Evolutionary conservation across 2,888 invertebrate genomes (phyloP), one percentile per base, ranked within the genome.

Genomic region (Isoperla grammatica): DNA sequence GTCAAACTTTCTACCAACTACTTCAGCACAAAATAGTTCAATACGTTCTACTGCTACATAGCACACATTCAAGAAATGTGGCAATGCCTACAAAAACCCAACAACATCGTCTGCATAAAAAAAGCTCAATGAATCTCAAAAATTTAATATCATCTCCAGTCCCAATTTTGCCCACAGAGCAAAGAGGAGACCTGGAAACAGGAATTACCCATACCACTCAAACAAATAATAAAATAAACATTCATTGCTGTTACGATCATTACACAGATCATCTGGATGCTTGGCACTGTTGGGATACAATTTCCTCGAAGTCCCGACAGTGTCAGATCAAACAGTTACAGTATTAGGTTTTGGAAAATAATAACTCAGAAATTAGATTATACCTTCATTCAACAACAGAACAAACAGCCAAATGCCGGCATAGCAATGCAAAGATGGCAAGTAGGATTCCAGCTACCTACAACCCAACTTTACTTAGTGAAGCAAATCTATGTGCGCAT

Each of bases 191-290:
- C 86, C 88, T 87, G 87, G 84, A 83, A 85, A 53, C 81, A 81
- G 61, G 57, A 60, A 46, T 57, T 60, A 60, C 61, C 54, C 59
- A 59, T 8, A 56, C n/a, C 29, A 55, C 46, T 13, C 37, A 35
- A 19, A 57, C 49, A 56, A 50, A 42, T 29, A 17, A 15, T 19
- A 45, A 13, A 23, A 23, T 4, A 40, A 9, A 61, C 70, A 76
- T 78, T 78, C 85, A 98, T 98, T 93, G 96, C 93, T 78, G 89
- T 87, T 67, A 96, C 96, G 74, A 96, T 97, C 77, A 88, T 88
- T 73, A n/a, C n/a, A n/a, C n/a, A n/a, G n/a, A n/a, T n/a, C n/a
- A n/a, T n/a, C n/a, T n/a, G n/a, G n/a, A n/a, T n/a, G n/a, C n/a
- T n/a, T n/a, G n/a, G n/a, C n/a, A n/a, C n/a, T n/a, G n/a, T n/a